phyloP scores from a whole-genome alignment of 2,888 invertebrate species.

The Nineta flava region DNA sequence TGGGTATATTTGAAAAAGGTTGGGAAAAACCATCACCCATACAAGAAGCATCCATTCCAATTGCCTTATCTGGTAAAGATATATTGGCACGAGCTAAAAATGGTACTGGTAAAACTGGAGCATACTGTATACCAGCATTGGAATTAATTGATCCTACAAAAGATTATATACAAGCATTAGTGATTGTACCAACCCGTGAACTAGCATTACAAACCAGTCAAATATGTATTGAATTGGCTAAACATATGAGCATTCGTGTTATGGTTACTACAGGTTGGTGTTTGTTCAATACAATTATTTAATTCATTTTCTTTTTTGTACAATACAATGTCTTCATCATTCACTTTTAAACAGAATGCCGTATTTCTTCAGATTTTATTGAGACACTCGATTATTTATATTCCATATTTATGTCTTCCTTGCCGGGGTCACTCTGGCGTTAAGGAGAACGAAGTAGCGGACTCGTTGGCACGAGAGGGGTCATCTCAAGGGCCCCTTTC shows the following conservation, averaged over 20 bases:
- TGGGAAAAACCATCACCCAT: constrained; percentile 99
- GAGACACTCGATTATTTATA: too few species aligned
- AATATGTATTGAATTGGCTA: constrained; percentile 96
- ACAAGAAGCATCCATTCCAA: constrained; percentile 98
- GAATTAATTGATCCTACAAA: constrained; percentile 84
- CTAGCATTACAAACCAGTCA: constrained; percentile 98
- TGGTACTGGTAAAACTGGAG: constrained; percentile 98
- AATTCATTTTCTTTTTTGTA: too few species aligned
- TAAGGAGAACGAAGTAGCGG: too few species aligned
- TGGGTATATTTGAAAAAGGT: constrained; percentile 99
- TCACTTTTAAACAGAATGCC: too few species aligned
- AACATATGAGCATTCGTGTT: constrained; percentile 91
- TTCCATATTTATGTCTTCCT: too few species aligned
- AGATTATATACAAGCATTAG: constrained; percentile 92
- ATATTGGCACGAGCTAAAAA: constrained; percentile 98
- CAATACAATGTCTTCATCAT: too few species aligned
- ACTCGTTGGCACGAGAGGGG: too few species aligned
- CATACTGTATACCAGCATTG: constrained; percentile 95
- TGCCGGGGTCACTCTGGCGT: too few species aligned
- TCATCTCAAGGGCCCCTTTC: too few species aligned
- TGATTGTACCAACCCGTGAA: constrained; percentile 97
- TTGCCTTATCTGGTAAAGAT: constrained; percentile 94
- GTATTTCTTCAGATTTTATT: too few species aligned
- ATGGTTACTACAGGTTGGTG: constrained; percentile 92
- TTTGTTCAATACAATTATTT: constrained; percentile 30